Percentiles rank a stretch among this genome's conserved stretches.
phyloP scores from a whole-genome alignment of 2,888 invertebrate genomes.

The Encarsia formosa region DNA sequence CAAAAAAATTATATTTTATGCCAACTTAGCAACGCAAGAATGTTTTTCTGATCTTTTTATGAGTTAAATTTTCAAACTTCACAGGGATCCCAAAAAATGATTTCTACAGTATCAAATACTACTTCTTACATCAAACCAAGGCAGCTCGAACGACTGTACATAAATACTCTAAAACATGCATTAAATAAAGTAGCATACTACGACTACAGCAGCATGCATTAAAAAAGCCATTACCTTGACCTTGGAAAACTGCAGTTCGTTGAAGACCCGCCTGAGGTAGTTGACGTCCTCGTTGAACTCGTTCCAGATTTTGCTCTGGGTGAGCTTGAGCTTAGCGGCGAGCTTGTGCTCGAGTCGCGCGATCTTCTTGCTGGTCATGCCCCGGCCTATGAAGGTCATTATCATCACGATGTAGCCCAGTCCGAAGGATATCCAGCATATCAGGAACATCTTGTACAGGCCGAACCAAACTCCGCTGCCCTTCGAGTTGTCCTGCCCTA shows the following conservation, averaged over 20 bases:
- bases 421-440: slow-evolving; percentile 88
- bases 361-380: slow-evolving; percentile 71
- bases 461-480: slow-evolving; percentile 61
- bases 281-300: slow-evolving; percentile 73
- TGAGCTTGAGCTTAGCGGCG: slow-evolving; percentile 71
- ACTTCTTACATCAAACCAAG: no score
- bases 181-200: no score
- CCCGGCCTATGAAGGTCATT: slow-evolving; percentile 76
- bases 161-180: no score
- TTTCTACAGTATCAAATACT: no score
- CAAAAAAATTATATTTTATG: no score
- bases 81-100: no score
- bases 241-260: slow-evolving; percentile 77
- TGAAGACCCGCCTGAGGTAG: slow-evolving; percentile 69
- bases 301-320: slow-evolving; percentile 73
- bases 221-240: no score
- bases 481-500: slow-evolving; percentile 47
- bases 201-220: no score
- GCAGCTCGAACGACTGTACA: background rate
- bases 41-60: no score
- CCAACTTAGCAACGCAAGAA: no score
- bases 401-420: slow-evolving; percentile 89
- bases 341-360: slow-evolving; percentile 72
- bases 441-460: slow-evolving; percentile 75
- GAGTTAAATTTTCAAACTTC: no score